Evolutionary conservation across 2,113 vertebrate genomes (phyloP), one percentile per base, ranked within the genome.

Genomic region (Athene cunicularia): DNA sequence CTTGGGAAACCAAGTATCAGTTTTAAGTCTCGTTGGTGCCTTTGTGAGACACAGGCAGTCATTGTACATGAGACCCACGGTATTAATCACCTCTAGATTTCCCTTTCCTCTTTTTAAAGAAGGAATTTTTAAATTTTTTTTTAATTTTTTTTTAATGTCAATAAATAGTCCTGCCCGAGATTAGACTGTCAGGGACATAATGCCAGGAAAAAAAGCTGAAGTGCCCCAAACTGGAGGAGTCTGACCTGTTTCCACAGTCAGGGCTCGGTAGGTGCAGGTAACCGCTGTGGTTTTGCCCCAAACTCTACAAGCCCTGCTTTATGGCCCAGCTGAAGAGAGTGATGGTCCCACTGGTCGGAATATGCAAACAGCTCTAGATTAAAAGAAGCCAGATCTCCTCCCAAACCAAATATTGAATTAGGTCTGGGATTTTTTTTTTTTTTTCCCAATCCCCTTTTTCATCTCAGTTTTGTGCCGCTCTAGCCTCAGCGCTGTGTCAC

Each of bases 361-460:
- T n/a, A 88, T 50, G 86, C 95, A 96, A 95, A 96, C 90, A 66
- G 16, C 80, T 90, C 87, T 67, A 93, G 74, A 62, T 90, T 95
- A 90, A 93, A 96, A 91, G 93, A 53, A 88, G 47, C 86, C 96
- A 89, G 90, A 96, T 95, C 95, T 85, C 90, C 94, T 97, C 97
- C 92, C 91, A 96, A 37, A 70, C 53, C 80, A 96, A 98, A 97
- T 95, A 97, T 58, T 94, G 73, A 91, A 82, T 85, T 93, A 94
- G 33, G 35, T 52, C 27, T 59, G 60, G 33, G 72, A 66, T 73
- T 85, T 35, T 37, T 83, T 86, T 93, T 62, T 81, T 58, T 33
- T 86, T 91, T 92, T 94, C 52, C 52, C 89, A 88, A 59, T 35
- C 32, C 52, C n/a, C 22, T 80, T 96, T 91, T 94, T 86, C 86